Base-by-base conservation (phyloP, 2,113 vertebrate species). In the Cettia cetti region DNA sequence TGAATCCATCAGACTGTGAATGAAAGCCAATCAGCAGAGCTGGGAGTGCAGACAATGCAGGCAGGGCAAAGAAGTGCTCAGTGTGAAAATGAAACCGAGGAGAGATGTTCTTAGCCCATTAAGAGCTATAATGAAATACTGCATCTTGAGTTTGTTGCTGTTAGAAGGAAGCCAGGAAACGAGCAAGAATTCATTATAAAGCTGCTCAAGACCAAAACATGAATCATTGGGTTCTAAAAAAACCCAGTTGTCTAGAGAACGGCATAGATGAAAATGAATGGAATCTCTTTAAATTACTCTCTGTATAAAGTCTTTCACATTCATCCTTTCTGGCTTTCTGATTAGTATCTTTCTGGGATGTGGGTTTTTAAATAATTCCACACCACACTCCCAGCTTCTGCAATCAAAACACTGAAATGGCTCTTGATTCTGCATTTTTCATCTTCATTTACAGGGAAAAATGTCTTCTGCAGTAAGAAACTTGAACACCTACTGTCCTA, bases 221-320 rank as follows among this genome's bases (percentile, higher is more conserved):
- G 94, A 93, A 95, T 96, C 94, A 96, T 2, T 84, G 63, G 44
- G 30, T 93, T 93, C 90, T 93, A 93, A 96, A 97, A 97, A 96
- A 92, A 88, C 15, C 49, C 64, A 68, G 86, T 86, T 92, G 82
- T 95, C 94, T 96, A 86, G 86, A 96, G 93, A 96, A 96, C 30
- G 0, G 90, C 13, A 3, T 16, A 94, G 94, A 96, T 96, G 80
- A 96, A 94, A 96, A 96, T 96, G 95, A 96, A 95, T 95, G 95
- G 91, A 95, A 94, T 92, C 94, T 96, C 90, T 96, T 95, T 90
- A 94, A 93, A 96, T 96, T 96, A 90, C 90, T 96, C 90, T 80
- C 94, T 92, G 86, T 95, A 96, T 93, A 90, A 96, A 96, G 60
- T 93, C 90, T 90, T 82, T 57, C 82, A 76, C 80, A 82, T 92